phyloP scores from a whole-genome alignment of 2,888 invertebrate genomes.

The Papilio gigon region DNA sequence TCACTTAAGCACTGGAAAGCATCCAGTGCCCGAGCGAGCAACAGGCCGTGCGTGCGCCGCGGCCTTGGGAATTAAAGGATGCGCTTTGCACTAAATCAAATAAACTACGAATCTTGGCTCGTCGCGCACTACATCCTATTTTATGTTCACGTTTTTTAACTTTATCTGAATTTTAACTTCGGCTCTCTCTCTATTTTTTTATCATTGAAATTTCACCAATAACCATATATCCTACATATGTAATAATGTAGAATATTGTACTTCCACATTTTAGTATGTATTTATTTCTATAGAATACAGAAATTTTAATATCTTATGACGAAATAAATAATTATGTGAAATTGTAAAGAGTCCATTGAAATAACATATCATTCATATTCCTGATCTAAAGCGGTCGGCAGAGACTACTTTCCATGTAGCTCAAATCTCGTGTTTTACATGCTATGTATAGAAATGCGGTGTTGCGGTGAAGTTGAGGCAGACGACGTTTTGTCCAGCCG shows the following conservation, averaged over 20 bases:
- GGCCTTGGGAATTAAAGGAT: conserved; percentile 49
- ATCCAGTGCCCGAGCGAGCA: conserved; percentile 63
- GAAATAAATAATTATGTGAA: no score
- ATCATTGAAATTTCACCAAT: not conserved
- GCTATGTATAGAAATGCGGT: conserved; percentile 61
- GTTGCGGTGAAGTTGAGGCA: conserved; percentile 57
- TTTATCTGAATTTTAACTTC: not conserved
- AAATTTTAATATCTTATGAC: no score
- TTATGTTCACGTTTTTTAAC: not conserved
- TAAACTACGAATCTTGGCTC: conserved; percentile 31
- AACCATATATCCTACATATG: no score
- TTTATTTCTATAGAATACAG: no score
- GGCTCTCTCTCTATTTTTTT: not conserved
- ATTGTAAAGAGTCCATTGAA: no score
- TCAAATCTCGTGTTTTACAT: conserved; percentile 25
- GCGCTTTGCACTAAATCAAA: conserved; percentile 35
- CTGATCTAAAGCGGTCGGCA: not conserved
- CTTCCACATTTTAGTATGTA: no score
- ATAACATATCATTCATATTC: no score
- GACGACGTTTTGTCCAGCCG: conserved; percentile 56
- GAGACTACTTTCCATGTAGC: not conserved
- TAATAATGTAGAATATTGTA: no score
- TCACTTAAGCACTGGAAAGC: conserved; percentile 73
- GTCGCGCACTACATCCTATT: conserved; percentile 27
- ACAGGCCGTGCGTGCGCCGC: conserved; percentile 68